phyloP scores from a whole-genome alignment of 2,113 vertebrate genomes.

The Rhinopomastus cyanomelas region DNA sequence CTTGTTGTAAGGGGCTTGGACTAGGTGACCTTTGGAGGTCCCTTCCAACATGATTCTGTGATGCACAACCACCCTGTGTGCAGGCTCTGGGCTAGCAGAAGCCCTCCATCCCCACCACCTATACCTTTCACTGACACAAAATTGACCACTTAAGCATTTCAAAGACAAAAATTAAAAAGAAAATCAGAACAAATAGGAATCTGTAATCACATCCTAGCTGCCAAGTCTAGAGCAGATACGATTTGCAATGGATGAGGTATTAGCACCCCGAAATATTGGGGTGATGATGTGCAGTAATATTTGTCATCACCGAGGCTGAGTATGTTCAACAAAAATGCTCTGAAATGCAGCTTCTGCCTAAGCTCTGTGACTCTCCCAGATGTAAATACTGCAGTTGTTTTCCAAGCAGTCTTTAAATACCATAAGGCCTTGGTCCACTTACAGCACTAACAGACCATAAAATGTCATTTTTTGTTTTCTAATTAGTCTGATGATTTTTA shows the following conservation, averaged over 20 bases:
- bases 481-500: constrained; percentile 61
- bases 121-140: background rate
- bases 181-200: background rate
- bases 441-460: constrained; percentile 53
- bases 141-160: background rate
- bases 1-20: no score
- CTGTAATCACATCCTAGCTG: background rate
- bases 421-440: constrained; percentile 47
- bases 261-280: constrained; percentile 45
- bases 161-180: constrained; percentile 12
- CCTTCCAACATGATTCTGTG: no score
- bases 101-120: background rate
- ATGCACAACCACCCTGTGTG: background rate
- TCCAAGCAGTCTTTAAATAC: constrained; percentile 56
- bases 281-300: constrained; percentile 43
- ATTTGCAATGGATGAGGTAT: constrained; percentile 41
- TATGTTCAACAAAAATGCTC: constrained; percentile 32
- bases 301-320: constrained; percentile 36
- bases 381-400: constrained; percentile 49
- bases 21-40: no score
- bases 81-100: background rate
- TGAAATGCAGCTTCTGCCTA: constrained; percentile 26
- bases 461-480: constrained; percentile 67
- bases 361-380: background rate
- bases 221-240: background rate